Evolutionary conservation across 92 coral and sea anemone species (phyloP), one percentile per base, ranked within the genome.

Genomic region (Epizoanthus scotinus): DNA sequence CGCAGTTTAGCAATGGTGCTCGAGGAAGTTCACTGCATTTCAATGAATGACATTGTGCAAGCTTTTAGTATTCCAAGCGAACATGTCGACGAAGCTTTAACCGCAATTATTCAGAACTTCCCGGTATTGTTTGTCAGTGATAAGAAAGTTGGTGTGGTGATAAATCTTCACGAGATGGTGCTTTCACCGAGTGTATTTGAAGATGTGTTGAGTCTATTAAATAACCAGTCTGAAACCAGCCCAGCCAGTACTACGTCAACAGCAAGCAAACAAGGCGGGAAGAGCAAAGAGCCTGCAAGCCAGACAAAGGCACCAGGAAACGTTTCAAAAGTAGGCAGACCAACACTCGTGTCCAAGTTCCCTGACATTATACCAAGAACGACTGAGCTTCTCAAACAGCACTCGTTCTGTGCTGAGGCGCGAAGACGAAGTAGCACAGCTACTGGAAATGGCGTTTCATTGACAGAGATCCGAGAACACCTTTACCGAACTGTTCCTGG

Each of bases 311-410:
- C n/a, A n/a, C n/a, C n/a, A 69, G 73, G 29, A 60, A 82, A 71
- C 60, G 60, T 27, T 54, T 21, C 44, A 6, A 73, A 73, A 50
- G 82, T 55, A 63, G 88, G 64, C 69, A 60, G 78, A 40, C 84
- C 65, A 65, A 54, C 88, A 27, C 57, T 70, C 17, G 62, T 63
- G 65, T 42, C 53, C 5, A 70, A 82, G 56, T 86, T 52, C 52
- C 86, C 83, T 14, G 86, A 63, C 9, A 82, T 82, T 73, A 26
- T 68, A 19, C 80, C 60, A 15, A 60, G 70, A 13, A 79, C 84
- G 34, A 82, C 86, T 2, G 78, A 82, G 70, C 83, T 86, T 61
- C 64, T 86, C 36, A 86, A 86, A 25, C 86, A 74, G n/a, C 86
- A 86, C 18, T 67, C 71, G 0, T 86, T 73, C 64, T 79, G 70